Evolutionary conservation across 2,888 invertebrate species (phyloP), one percentile per base, ranked within the genome.

Genomic region (Leucophenga montana): DNA sequence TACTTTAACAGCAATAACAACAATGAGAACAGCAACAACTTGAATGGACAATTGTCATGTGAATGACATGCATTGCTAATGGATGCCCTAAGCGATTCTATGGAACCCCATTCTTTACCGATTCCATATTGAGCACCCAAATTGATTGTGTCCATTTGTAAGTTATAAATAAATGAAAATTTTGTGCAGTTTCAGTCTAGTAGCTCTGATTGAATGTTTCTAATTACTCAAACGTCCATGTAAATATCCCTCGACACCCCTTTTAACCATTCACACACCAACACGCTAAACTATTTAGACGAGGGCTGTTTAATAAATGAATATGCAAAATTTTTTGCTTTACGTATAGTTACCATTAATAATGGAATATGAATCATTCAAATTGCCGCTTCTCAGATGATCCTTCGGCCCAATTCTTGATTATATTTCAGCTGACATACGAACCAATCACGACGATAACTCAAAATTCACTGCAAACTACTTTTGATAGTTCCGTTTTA

Each of bases 51-150:
- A 46, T 62, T 64, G 22, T 46, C 62, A 20, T 64, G 9, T 14
- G 22, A 46, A 46, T 27, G 22, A 39, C 48, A 48, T 33, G 62
- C 57, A 31, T 33, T n/a, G n/a, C 59, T 59, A 59, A 59, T 59
- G 59, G 59, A 31, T 4, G n/a, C 33, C 27, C 1, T 9, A 59
- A 59, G 50, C 50, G 16, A n/a, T 18, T 16, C 39, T 11, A 39
- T 39, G 39, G 1, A 1, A 39, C 39, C 39, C 9, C 8, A 39
- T 8, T 11, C 39, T 39, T 39, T 5, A 8, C 39, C 8, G 3
- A 39, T 39, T 39, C 9, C 33, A 8, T 39, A 39, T 39, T 8
- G 8, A 39, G 11, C 9, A 39, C 11, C 8, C 11, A 39, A 11
- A 39, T 11, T 39, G 5, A 8, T 11, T 39, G 11, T 39, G 39